Evolutionary conservation across 2,113 vertebrate genomes (phyloP).

Genomic region (Riparia riparia): DNA sequence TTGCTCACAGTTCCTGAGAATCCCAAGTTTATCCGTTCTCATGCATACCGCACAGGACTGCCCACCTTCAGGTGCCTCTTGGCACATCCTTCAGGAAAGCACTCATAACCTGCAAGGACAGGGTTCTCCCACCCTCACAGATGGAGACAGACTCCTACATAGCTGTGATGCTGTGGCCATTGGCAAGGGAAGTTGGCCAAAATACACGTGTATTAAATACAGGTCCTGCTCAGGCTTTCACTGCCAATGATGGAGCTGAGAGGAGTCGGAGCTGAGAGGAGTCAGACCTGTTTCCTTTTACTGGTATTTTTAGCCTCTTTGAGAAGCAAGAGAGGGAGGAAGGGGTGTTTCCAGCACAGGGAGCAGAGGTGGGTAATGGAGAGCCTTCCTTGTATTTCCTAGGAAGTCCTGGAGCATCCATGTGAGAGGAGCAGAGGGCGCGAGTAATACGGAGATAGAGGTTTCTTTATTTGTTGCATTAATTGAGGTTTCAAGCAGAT

Average conservation of each 20-base stretch:
- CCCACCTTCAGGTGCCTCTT: not conserved
- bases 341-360: not conserved
- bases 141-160: rapidly evolving
- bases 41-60: not conserved
- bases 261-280: not conserved
- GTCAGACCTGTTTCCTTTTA: not conserved
- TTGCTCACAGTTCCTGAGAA: not conserved
- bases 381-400: not conserved
- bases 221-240: not conserved
- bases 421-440: not conserved
- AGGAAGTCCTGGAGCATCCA: not conserved
- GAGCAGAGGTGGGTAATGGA: not conserved
- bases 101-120: not conserved
- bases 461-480: not conserved
- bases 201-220: not conserved
- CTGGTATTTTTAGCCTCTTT: not conserved
- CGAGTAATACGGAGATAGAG: not conserved
- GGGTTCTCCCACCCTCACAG: rapidly evolving
- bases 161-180: rapidly evolving
- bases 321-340: slow-evolving; percentile 5
- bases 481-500: not conserved
- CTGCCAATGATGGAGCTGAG: not conserved
- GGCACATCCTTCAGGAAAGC: not conserved
- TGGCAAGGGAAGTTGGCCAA: not conserved
- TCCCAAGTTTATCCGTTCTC: not conserved